Evolutionary conservation across 2,888 invertebrate genomes (phyloP), one percentile per base, ranked within the genome.

Genomic region (Graphium colonna): DNA sequence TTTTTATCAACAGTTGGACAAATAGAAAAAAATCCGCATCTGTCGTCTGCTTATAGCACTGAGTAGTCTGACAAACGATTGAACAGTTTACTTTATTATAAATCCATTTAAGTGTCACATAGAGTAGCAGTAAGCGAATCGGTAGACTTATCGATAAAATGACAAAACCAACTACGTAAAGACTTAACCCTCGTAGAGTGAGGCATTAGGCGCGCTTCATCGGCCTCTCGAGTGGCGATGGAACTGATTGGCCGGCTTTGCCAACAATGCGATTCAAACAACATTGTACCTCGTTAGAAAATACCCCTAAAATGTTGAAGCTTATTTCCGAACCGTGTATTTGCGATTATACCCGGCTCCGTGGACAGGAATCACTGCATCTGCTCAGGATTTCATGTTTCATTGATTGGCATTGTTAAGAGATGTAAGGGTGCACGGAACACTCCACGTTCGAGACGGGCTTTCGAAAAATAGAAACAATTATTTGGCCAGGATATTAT

Each of bases 321-420:
- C 51, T 52, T 10, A 51, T 36, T 69, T 65, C 71, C 0, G 1
- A 1, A 42, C 60, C 46, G 0, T 9, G 16, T 4, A n/a, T 2
- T 7, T 9, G 12, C 33, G 48, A 15, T 53, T 58, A 52, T 71
- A 56, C 57, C 56, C 57, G 59, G 62, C 57, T 61, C 59, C 69
- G 70, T 60, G 58, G 57, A 60, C 58, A 66, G 69, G 72, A 74
- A 74, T 75, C 73, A 79, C 69, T 77, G 79, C 80, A 82, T 82
- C 80, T 84, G 77, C 77, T 85, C 83, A 80, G 80, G 79, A 82
- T 86, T 85, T 87, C 73, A 80, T 83, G 85, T 83, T 81, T 82
- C 82, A 82, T 79, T 85, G 87, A 85, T 85, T 87, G 80, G 75
- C 79, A 82, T 85, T 87, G 86, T 84, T 79, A 79, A 73, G 69